Percentiles rank a stretch among this genome's conserved stretches.
phyloP scores from a whole-genome alignment of 2,797 vertebrate species.

The Melanotaenia trifasciata region DNA sequence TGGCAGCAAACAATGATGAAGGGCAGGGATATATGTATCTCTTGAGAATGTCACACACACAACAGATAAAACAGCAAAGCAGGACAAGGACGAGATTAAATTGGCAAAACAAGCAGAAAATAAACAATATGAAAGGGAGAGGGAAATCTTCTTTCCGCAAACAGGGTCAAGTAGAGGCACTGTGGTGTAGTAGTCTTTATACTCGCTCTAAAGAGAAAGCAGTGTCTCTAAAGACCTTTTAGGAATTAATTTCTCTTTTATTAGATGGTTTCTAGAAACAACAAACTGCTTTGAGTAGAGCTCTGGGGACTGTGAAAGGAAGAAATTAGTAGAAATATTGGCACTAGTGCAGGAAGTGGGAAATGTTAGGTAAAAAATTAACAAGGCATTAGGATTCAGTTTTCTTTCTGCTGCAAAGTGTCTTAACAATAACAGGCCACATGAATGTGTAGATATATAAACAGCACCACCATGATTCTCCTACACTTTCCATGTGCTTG shows the following conservation, averaged over 20 bases:
- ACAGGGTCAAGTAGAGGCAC: conserved; percentile 5
- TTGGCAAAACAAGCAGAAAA: conserved; percentile 17
- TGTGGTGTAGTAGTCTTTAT: not conserved
- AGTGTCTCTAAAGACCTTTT: conserved; percentile 23
- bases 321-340: conserved; percentile 34
- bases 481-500: not conserved
- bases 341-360: conserved; percentile 16
- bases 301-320: conserved; percentile 40
- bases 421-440: conserved; percentile 24
- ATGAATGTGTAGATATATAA: conserved; percentile 14
- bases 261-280: conserved; percentile 38
- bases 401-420: conserved; percentile 14
- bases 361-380: conserved; percentile 18
- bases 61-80: not conserved
- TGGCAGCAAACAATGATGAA: conserved; percentile 14
- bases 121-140: not conserved
- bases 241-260: conserved; percentile 28
- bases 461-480: conserved; percentile 11
- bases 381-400: conserved; percentile 6
- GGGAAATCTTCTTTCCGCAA: not conserved
- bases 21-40: not conserved
- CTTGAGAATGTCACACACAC: not conserved
- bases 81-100: conserved; percentile 11
- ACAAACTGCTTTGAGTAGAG: not conserved
- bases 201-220: not conserved